Conservation (phyloP, 2,888 invertebrate species). For the Lymantria monacha region DNA sequence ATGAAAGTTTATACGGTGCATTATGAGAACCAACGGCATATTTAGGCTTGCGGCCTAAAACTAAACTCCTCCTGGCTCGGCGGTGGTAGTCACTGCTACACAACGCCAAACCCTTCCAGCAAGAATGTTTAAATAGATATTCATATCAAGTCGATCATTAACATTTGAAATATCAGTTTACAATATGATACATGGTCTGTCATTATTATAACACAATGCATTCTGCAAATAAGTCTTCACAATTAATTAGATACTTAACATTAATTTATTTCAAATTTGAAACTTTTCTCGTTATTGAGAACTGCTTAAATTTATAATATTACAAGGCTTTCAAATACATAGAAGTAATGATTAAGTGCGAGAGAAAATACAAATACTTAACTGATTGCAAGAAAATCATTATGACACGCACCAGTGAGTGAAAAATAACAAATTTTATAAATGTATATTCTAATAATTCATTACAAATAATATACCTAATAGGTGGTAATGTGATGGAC, state of each 20-base stretch:
- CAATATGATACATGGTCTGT: not conserved
- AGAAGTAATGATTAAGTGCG: conserved; percentile 1
- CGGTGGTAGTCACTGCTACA: not conserved
- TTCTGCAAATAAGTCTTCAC: conserved; percentile 8
- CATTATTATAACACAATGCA: conserved; percentile 1
- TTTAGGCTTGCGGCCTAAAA: no score
- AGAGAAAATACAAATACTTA: not conserved
- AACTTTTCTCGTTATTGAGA: conserved; percentile 6
- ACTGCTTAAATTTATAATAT: conserved; percentile 4
- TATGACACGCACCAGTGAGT: conserved; percentile 7
- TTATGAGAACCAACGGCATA: no score
- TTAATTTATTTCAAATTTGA: conserved; percentile 4
- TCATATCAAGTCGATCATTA: not conserved
- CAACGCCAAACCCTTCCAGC: not conserved
- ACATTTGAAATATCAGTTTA: not conserved
- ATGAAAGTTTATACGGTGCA: no score
- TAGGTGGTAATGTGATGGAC: not conserved
- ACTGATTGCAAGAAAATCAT: conserved; percentile 6
- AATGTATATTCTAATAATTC: conserved; percentile 8
- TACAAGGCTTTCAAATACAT: conserved; percentile 1
- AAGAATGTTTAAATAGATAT: not conserved
- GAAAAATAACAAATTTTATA: conserved; percentile 1
- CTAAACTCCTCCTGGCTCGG: not conserved
- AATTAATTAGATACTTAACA: conserved; percentile 8
- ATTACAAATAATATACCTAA: not conserved